Conservation (phyloP, 2,888 invertebrate genomes). For the Eupithecia exiguata region DNA sequence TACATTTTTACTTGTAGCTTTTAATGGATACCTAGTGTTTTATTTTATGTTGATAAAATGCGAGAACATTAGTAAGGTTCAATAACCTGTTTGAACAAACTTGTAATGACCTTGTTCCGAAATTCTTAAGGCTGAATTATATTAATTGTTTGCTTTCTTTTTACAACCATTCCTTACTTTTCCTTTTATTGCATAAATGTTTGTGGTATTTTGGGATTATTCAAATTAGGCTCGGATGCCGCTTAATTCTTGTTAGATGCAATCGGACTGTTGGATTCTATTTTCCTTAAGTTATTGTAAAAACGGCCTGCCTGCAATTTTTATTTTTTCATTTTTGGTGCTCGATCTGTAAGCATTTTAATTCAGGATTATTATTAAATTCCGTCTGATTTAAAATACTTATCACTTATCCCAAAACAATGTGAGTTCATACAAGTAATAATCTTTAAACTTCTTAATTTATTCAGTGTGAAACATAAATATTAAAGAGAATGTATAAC, state of each 20-base stretch:
- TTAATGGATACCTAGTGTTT: no score
- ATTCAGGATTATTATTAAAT: not conserved
- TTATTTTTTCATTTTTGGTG: not conserved
- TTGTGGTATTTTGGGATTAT: slow-evolving; percentile 42
- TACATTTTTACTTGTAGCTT: no score
- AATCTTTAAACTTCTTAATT: not conserved
- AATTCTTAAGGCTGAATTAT: slow-evolving; percentile 50
- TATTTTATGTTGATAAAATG: not conserved
- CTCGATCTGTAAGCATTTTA: not conserved
- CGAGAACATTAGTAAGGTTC: slow-evolving; percentile 46
- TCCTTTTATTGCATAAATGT: slow-evolving; percentile 49
- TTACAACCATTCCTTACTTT: slow-evolving; percentile 46
- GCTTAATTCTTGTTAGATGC: slow-evolving; percentile 8
- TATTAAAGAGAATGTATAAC: not conserved
- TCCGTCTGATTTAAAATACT: not conserved
- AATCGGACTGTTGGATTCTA: slow-evolving; percentile 2
- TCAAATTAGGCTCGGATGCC: slow-evolving; percentile 26
- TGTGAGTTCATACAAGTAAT: not conserved
- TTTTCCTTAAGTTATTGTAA: not conserved
- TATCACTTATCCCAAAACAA: not conserved
- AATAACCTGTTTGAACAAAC: slow-evolving; percentile 47
- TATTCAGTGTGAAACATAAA: not conserved
- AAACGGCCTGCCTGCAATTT: not conserved
- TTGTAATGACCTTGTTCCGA: slow-evolving; percentile 54
- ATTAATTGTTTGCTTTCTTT: slow-evolving; percentile 50